Percentiles rank a stretch among this genome's conserved stretches.
Evolutionary conservation across 1,140 invertebrate genomes (phyloP).

Genomic region (Marisa cornuarietis): DNA sequence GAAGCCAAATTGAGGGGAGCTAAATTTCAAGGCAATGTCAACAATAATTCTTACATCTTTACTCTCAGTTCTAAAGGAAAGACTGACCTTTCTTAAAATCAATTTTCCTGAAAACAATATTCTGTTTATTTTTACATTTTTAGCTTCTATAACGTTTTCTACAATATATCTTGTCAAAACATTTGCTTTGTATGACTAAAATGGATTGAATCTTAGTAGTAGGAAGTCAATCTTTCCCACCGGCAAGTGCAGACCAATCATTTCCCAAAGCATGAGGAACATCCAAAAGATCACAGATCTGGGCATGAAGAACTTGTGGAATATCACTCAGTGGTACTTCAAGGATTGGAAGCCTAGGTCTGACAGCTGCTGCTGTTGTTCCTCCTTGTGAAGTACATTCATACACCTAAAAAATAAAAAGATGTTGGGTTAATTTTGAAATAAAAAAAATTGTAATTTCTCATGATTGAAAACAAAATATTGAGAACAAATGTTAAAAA

Average conservation of each 20-base stretch:
- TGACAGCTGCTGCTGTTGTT: neutral
- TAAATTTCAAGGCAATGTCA: too few species aligned
- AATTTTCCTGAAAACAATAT: too few species aligned
- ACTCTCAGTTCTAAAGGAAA: too few species aligned
- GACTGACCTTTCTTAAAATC: too few species aligned
- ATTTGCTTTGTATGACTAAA: too few species aligned
- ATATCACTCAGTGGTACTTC: slow-evolving; percentile 27
- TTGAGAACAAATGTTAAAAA: neutral
- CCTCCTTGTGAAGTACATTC: neutral
- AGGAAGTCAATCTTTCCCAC: slow-evolving; percentile 15
- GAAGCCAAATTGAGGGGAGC: too few species aligned
- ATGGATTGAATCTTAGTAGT: too few species aligned
- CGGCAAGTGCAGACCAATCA: slow-evolving; percentile 40
- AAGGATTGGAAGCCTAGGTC: neutral
- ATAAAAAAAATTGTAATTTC: neutral
- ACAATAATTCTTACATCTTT: too few species aligned
- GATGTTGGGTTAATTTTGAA: neutral
- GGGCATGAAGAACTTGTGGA: slow-evolving; percentile 27
- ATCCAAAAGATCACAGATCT: slow-evolving; percentile 40
- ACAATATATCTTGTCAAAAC: too few species aligned
- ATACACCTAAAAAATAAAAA: neutral
- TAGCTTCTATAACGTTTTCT: too few species aligned
- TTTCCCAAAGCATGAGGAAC: slow-evolving; percentile 32
- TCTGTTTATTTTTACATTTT: too few species aligned
- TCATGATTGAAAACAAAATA: neutral